Percentiles rank a stretch among this genome's conserved stretches.
Evolutionary conservation across 2,888 invertebrate genomes (phyloP).

Genomic region (Arge pagana): DNA sequence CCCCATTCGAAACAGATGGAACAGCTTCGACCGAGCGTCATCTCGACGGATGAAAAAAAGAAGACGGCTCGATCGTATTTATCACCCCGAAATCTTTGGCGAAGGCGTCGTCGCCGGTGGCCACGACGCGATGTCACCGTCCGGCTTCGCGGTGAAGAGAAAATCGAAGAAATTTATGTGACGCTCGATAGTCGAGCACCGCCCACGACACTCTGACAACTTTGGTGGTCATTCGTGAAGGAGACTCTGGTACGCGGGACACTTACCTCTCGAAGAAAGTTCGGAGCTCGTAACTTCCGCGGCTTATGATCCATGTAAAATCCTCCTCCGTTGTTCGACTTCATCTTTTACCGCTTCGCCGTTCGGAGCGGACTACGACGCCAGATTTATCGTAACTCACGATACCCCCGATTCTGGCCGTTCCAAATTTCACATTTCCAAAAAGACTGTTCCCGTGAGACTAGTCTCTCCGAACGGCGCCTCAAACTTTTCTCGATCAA

Average conservation of each 20-base stretch:
- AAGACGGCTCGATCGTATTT: too few species aligned
- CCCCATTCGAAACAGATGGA: too few species aligned
- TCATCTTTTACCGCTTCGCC: background rate
- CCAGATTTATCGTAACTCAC: too few species aligned
- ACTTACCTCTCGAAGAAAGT: constrained; percentile 18
- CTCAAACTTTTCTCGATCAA: too few species aligned
- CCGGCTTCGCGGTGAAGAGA: background rate
- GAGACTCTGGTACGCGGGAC: constrained; percentile 3
- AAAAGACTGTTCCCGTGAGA: too few species aligned
- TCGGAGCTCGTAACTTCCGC: constrained; percentile 11
- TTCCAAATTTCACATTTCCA: too few species aligned
- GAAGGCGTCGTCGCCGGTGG: constrained; percentile 15
- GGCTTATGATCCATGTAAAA: constrained; percentile 19
- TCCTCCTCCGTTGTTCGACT: constrained; percentile 9
- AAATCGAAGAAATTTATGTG: constrained; percentile 11
- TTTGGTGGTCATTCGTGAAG: constrained; percentile 15
- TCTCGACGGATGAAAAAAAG: too few species aligned
- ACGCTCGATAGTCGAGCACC: constrained; percentile 10
- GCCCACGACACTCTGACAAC: constrained; percentile 3
- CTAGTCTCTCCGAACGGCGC: too few species aligned
- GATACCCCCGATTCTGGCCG: too few species aligned
- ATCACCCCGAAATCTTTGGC: too few species aligned
- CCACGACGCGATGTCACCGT: constrained; percentile 1
- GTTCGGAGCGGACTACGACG: too few species aligned
- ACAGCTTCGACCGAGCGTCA: too few species aligned